phyloP scores from a whole-genome alignment of 2,797 vertebrate genomes.

The Orestias chungarensis region DNA sequence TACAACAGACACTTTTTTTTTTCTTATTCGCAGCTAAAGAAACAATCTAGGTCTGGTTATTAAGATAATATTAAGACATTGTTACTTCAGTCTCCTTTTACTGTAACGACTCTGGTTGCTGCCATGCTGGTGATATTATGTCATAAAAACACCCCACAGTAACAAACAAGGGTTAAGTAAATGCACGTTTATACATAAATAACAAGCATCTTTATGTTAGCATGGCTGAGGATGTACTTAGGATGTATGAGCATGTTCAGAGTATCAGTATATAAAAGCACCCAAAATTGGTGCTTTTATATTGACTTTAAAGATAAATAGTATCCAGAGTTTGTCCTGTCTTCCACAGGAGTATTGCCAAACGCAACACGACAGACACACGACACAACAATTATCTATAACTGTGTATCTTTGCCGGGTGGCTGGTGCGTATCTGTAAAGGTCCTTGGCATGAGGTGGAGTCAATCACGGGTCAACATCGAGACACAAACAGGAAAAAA shows the following conservation, averaged over 20 bases:
- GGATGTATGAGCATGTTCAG: neutral
- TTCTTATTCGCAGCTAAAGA: neutral
- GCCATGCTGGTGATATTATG: neutral
- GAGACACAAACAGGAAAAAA: no score
- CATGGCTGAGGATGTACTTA: neutral
- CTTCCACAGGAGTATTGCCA: no score
- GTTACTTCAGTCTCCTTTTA: neutral
- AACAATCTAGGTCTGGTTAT: neutral
- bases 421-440: no score
- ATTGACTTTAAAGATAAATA: no score
- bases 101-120: neutral
- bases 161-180: neutral
- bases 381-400: no score
- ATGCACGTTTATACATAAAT: neutral
- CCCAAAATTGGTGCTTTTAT: no score
- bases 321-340: no score
- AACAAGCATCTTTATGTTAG: neutral
- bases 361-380: no score
- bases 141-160: neutral
- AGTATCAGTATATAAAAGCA: neutral
- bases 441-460: no score
- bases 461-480: no score
- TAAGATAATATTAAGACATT: neutral
- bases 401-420: no score
- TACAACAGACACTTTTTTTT: slow-evolving; percentile 14